Evolutionary conservation across 2,797 vertebrate genomes (phyloP).

Genomic region (Danionella dracula): DNA sequence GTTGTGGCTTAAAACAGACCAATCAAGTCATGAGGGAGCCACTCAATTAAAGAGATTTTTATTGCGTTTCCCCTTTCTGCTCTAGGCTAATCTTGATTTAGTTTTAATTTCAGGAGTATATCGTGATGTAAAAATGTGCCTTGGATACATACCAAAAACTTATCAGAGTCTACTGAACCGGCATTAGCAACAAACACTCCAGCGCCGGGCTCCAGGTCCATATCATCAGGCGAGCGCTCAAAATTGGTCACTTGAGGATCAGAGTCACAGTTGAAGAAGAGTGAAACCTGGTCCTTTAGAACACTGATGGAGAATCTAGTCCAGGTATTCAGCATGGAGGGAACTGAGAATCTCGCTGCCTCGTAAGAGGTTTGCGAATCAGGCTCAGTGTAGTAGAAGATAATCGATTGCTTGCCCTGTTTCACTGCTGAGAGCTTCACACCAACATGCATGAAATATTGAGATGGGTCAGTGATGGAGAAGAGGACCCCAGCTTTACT

Average conservation of each 20-base stretch:
- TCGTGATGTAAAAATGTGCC: background rate
- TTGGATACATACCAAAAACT: slow-evolving; percentile 78
- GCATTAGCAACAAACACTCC: slow-evolving; percentile 89
- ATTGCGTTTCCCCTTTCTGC: background rate
- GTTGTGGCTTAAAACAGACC: slow-evolving; percentile 47
- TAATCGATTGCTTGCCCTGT: slow-evolving; percentile 67
- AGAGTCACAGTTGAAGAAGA: slow-evolving; percentile 81
- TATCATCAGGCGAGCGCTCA: slow-evolving; percentile 70
- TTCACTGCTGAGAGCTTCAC: slow-evolving; percentile 78
- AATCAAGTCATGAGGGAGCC: slow-evolving; percentile 54
- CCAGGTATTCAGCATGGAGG: slow-evolving; percentile 77
- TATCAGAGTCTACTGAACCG: slow-evolving; percentile 79
- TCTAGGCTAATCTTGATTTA: background rate
- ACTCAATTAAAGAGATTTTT: slow-evolving; percentile 42
- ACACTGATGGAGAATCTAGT: slow-evolving; percentile 81
- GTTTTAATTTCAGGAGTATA: background rate
- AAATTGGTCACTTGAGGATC: slow-evolving; percentile 68
- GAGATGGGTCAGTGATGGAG: slow-evolving; percentile 78
- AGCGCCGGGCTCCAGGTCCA: slow-evolving; percentile 79
- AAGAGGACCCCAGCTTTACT: slow-evolving; percentile 75
- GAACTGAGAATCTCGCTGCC: slow-evolving; percentile 78
- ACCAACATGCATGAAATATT: slow-evolving; percentile 77
- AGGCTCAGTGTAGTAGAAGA: slow-evolving; percentile 84
- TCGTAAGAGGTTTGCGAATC: slow-evolving; percentile 62
- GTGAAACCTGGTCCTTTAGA: slow-evolving; percentile 67